phyloP scores from a whole-genome alignment of 2,113 vertebrate genomes.

The Clarias macrocephalus region DNA sequence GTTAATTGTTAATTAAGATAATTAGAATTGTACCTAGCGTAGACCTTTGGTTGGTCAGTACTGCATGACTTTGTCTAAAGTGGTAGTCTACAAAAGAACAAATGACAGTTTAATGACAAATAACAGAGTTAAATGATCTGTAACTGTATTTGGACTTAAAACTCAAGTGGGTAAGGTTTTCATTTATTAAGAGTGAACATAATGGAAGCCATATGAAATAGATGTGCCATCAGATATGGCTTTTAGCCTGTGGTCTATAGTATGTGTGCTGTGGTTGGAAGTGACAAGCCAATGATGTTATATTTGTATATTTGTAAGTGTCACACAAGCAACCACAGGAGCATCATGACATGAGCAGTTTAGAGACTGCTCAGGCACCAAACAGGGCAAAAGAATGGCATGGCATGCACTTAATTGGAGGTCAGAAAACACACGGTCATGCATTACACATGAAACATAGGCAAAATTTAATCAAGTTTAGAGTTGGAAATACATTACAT shows the following conservation, averaged over 20 bases:
- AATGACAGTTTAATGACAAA: neutral
- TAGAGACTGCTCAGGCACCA: neutral
- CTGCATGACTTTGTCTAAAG: neutral
- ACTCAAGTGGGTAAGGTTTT: neutral
- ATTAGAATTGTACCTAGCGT: neutral
- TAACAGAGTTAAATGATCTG: neutral
- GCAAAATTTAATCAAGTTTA: neutral
- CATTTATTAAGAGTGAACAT: neutral
- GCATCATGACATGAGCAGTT: neutral
- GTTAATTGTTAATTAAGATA: neutral
- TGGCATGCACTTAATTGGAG: neutral
- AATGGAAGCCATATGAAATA: neutral
- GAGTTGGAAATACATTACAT: neutral
- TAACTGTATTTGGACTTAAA: neutral
- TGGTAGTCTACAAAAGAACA: slow-evolving; percentile 1
- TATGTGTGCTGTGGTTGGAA: neutral
- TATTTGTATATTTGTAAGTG: neutral
- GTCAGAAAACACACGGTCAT: neutral
- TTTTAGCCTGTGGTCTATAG: neutral
- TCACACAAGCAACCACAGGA: neutral
- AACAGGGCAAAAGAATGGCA: neutral
- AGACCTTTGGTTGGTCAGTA: neutral
- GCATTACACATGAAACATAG: neutral
- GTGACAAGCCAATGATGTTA: neutral
- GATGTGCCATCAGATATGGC: neutral